phyloP scores from a whole-genome alignment of 1,140 invertebrate species.

The Lucilia cuprina region DNA sequence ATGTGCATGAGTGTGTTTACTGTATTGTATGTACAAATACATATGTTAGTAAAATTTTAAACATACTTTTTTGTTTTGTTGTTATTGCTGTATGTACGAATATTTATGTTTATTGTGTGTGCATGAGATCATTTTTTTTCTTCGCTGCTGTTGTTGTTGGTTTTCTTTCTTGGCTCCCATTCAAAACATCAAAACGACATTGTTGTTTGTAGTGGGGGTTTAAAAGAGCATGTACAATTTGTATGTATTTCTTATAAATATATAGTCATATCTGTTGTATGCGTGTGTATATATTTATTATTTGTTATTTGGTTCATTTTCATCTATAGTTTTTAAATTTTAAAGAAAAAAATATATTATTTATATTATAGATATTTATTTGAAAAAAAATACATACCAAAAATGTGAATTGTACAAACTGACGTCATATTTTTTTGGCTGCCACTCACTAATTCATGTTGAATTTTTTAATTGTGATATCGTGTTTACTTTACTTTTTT shows the following conservation, averaged over 20 bases:
- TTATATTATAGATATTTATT: constrained; percentile 51
- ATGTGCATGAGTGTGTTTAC: no score
- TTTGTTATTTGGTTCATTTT: constrained; percentile 37
- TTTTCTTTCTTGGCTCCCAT: constrained; percentile 42
- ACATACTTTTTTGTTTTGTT: neutral
- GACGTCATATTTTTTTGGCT: constrained; percentile 54
- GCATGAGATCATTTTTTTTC: constrained; percentile 55
- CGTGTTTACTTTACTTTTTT: neutral
- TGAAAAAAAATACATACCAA: constrained; percentile 42
- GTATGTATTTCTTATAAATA: no score
- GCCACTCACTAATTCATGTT: constrained; percentile 7
- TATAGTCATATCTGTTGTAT: no score
- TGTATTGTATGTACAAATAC: neutral
- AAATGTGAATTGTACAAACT: constrained; percentile 45
- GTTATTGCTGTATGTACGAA: neutral
- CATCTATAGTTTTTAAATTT: constrained; percentile 41
- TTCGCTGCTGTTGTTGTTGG: neutral
- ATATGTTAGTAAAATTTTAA: neutral
- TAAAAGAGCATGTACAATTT: neutral
- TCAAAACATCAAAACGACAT: constrained; percentile 46
- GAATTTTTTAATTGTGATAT: neutral
- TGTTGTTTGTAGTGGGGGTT: constrained; percentile 17
- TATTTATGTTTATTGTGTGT: neutral
- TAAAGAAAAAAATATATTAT: neutral
- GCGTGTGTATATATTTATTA: neutral